These are phyloP conservation scores for Chlorocebus sabaeus DNA, from an alignment of 2,113 vertebrate genomes.

Conservation along the genomic window DNA sequence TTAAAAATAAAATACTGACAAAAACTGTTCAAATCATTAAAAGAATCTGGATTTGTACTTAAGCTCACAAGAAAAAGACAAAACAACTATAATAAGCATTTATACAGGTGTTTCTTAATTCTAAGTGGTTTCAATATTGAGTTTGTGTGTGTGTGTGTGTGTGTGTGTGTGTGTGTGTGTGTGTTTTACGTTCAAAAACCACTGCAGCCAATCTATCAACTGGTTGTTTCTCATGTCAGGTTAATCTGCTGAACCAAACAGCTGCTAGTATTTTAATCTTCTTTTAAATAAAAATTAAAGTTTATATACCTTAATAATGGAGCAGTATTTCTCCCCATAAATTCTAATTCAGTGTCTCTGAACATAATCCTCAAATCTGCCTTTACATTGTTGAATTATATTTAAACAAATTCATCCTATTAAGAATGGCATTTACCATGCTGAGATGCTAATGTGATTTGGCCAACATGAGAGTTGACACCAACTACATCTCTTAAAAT, in stretches of 20 bases:
- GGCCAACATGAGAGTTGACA: background rate
- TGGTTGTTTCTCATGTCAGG: background rate
- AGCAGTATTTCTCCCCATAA: background rate
- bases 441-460: conserved; percentile 36
- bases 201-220: background rate
- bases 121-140: conserved; percentile 9
- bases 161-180: background rate
- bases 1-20: background rate
- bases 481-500: background rate
- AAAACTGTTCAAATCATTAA: background rate
- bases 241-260: conserved; percentile 28
- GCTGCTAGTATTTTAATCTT: conserved; percentile 25
- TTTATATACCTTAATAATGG: conserved; percentile 23
- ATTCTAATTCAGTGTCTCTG: conserved; percentile 42
- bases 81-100: background rate
- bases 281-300: conserved; percentile 48
- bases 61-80: background rate
- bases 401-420: conserved; percentile 31
- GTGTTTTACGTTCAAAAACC: conserved; percentile 16
- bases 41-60: conserved; percentile 4
- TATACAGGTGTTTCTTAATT: conserved; percentile 4
- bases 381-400: conserved; percentile 33
- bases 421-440: conserved; percentile 1
- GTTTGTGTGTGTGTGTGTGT: background rate
- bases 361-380: background rate